These are phyloP conservation scores for Vidua chalybeata DNA, from an alignment of 2,113 vertebrate genomes.

Conservation along the genomic window DNA sequence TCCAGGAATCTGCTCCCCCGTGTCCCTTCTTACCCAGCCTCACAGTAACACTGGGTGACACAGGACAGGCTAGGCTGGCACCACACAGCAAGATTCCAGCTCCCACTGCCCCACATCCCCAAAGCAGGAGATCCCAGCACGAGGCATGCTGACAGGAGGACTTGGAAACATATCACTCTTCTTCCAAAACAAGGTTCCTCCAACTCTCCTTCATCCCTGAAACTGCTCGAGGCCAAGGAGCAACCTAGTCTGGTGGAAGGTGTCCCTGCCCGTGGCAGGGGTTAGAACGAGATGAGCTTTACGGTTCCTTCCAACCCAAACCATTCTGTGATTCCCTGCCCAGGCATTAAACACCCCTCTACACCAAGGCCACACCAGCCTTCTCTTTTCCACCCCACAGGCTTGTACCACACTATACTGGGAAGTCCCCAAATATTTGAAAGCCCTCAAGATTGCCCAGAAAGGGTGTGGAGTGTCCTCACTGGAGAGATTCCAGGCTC, in stretches of 20 bases:
- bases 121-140: neutral
- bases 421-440: neutral
- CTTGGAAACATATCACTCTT: neutral
- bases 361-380: neutral
- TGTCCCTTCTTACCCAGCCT: neutral
- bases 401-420: rapidly evolving
- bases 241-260: neutral
- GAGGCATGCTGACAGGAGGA: rapidly evolving
- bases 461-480: neutral
- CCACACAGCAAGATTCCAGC: neutral
- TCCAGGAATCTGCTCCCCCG: neutral
- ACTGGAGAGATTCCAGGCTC: neutral
- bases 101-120: neutral
- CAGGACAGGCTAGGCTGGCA: rapidly evolving
- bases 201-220: neutral
- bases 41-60: neutral
- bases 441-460: neutral
- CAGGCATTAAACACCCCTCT: rapidly evolving
- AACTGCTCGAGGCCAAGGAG: neutral
- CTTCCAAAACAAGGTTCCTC: neutral
- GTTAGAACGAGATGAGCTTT: neutral
- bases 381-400: neutral
- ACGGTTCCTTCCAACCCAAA: neutral
- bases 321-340: neutral
- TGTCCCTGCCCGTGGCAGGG: neutral